Evolutionary conservation across 2,797 vertebrate species (phyloP), one percentile per base, ranked within the genome.

Genomic region (Clarias pachynema): DNA sequence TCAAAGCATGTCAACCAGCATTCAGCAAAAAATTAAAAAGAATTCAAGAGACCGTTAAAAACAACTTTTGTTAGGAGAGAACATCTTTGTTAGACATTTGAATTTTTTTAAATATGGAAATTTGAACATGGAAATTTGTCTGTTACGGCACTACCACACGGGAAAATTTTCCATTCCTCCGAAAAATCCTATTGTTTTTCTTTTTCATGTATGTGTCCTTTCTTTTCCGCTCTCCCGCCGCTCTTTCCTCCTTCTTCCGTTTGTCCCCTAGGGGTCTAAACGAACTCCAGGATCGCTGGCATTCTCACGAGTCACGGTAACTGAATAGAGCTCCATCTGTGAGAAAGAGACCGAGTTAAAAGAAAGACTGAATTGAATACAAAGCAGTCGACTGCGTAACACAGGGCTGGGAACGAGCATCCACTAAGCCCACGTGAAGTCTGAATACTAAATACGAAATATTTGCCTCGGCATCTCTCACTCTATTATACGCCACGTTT

Each of bases 291-390:
- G 83, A 86, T 85, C 4, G 70, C 83, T 88, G 87, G 83, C 87
- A 88, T 89, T 86, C 88, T 85, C 87, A 88, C n/a, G 49, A 88
- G 75, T 79, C 66, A 79, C 81, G 37, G 83, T 84, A 83, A 73
- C 72, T 86, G 83, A 89, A 89, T 89, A 88, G 83, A 86, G 85
- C 79, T 77, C 70, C 53, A 29, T 88, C 79, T 86, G 77, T 86
- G 75, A 81, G 72, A 77, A 4, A 9, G 66, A 69, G 65, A 70
- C 84, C 5, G 72, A 78, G 79, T 73, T 84, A 85, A 70, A 49
- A 68, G 79, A 84, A 68, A 84, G 82, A 70, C 53, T 59, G 83
- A 80, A 62, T 29, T 60, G 74, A 84, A 79, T 79, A 68, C 74
- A 70, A 31, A 79, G 49, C 53, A 20, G 59, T 79, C 37, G 34